Base-by-base conservation (phyloP, 2,888 invertebrate genomes). In the Archaeoteleia sp. region DNA sequence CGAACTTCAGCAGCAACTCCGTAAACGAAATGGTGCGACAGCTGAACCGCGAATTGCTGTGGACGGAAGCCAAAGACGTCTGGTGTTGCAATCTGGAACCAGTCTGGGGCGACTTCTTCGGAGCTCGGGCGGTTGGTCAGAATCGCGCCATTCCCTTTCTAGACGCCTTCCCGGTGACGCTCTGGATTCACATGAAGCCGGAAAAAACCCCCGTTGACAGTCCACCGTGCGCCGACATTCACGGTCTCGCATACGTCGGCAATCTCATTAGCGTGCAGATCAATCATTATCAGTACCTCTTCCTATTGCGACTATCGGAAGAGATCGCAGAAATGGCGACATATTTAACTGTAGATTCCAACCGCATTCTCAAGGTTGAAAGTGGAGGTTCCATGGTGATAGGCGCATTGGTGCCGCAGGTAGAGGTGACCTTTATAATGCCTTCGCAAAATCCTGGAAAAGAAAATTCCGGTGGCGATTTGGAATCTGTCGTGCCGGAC, bases 251-350 rank as follows among this genome's bases (percentile, higher is more conserved):
- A 0, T 91, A 95, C 78, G 91, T 96, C 45, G 90, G 92, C 45
- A 94, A 94, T 78, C 88, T 96, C 78, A 91, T 96, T 46, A 95
- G 95, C 71, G 88, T 96, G 1, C 97, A 97, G 86, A 88, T 98
- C 63, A 97, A 96, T 87, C 97, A 97, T 85, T 96, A 94, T 86
- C 97, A 97, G 87, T 93, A 93, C 86, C 88, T 97, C 74, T 97
- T 97, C 87, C 88, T 97, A 48, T 86, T 96, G 85, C 88, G 97
- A 48, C 88, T 96, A 76, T 88, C 93, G 14, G 97, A 97, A 85
- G 90, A 92, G 42, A 85, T 95, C 23, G 89, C 93, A 0, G 95
- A 95, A 85, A 87, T 95, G 86, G 88, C 92, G 2, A 93, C 93
- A 7, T 95, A 93, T 87, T 86, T 95, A 29, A 89, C 92, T 1